phyloP scores from a whole-genome alignment of 2,888 invertebrate genomes.

The Agapostemon virescens region DNA sequence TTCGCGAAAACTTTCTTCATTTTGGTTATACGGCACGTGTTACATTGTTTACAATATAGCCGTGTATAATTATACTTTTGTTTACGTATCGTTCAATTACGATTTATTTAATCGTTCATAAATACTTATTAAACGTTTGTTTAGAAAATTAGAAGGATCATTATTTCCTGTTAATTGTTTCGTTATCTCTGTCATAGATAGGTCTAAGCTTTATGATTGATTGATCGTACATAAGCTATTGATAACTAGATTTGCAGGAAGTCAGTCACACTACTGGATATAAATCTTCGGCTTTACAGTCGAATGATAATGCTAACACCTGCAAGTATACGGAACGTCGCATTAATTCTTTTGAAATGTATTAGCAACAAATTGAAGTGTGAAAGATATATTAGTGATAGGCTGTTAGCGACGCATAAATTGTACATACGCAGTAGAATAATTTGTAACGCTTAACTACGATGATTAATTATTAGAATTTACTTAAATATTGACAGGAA shows the following conservation, averaged over 20 bases:
- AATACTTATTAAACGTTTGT: not conserved
- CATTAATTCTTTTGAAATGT: not conserved
- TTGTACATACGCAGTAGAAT: not conserved
- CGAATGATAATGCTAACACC: conserved; percentile 8
- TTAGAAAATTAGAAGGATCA: not conserved
- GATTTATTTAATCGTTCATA: not conserved
- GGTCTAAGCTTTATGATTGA: not conserved
- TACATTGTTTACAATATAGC: not conserved
- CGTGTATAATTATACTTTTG: not conserved
- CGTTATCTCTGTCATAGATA: not conserved
- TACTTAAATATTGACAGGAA: not conserved
- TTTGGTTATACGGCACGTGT: not conserved
- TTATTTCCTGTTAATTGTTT: not conserved
- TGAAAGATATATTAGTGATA: not conserved
- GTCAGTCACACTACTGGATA: not conserved
- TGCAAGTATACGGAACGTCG: not conserved
- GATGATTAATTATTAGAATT: not conserved
- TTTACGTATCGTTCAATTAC: not conserved
- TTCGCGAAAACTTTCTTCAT: not conserved
- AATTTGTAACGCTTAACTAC: not conserved
- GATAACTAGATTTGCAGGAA: conserved; percentile 2
- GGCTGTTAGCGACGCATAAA: not conserved
- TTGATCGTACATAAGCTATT: not conserved
- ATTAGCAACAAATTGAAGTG: not conserved
- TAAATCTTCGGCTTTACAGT: conserved; percentile 3